phyloP scores from a whole-genome alignment of 1,140 invertebrate species.

The Diorhabda elongata region DNA sequence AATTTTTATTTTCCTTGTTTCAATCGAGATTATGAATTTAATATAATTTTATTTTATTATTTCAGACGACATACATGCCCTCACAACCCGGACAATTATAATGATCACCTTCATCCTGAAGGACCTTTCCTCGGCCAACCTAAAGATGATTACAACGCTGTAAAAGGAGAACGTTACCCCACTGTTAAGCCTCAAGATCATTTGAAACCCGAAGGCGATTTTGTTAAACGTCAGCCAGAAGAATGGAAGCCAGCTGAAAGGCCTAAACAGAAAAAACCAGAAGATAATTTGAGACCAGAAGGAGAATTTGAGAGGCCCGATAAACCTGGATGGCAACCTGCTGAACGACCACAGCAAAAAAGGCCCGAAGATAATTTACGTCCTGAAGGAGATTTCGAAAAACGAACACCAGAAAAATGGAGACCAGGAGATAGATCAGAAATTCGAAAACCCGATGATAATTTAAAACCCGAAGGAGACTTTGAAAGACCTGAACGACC shows the following conservation, averaged over 20 bases:
- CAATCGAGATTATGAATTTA: too few relatives aligned
- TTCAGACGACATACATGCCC: constrained; percentile 53
- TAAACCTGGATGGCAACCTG: constrained; percentile 46
- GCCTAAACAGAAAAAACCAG: constrained; percentile 48
- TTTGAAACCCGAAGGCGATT: constrained; percentile 56
- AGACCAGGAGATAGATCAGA: constrained; percentile 51
- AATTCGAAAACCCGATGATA: constrained; percentile 54
- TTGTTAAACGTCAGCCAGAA: constrained; percentile 43
- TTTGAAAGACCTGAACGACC: constrained; percentile 50
- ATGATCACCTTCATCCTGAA: constrained; percentile 55
- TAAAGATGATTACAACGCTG: constrained; percentile 53
- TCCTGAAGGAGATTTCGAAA: constrained; percentile 59
- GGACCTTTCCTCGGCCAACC: constrained; percentile 54
- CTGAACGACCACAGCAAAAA: constrained; percentile 47
- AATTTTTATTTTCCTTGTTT: too few relatives aligned
- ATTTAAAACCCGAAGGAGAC: constrained; percentile 55
- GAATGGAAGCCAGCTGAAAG: constrained; percentile 42
- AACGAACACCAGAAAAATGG: constrained; percentile 45
- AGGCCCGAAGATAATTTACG: constrained; percentile 52
- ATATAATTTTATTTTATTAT: constrained; percentile 27
- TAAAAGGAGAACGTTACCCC: constrained; percentile 52
- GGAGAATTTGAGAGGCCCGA: constrained; percentile 58
- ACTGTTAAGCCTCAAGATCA: constrained; percentile 56
- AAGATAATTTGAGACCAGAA: constrained; percentile 53
- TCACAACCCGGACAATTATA: constrained; percentile 47